Evolutionary conservation across 2,888 invertebrate species (phyloP), one percentile per base, ranked within the genome.

Genomic region (Colostygia pectinataria): DNA sequence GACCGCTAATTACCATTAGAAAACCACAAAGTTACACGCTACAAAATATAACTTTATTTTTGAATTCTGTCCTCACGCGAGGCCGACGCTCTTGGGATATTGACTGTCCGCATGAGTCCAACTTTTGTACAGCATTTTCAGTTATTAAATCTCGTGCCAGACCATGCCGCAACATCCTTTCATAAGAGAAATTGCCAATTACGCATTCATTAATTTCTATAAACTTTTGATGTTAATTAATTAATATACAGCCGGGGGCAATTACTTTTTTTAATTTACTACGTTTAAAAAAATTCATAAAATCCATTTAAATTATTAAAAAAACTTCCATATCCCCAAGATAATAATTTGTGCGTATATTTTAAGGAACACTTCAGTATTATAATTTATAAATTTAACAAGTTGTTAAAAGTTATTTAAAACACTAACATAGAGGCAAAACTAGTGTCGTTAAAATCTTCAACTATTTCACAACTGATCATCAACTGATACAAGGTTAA

Each of bases 151-250:
- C 55, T 53, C 39, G 53, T 33, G 57, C 44, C 36, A 33, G 25
- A 36, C 44, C 31, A 40, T 39, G 29, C 44, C 18, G 43, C 38
- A 37, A 39, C 39, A 47, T 53, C 50, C 50, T 59, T 65, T 54
- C 54, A 50, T 43, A 47, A 46, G 37, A 42, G 37, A 42, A 62
- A 65, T 64, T 63, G 56, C 28, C 55, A 65, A 66, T 68, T 46
- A 51, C 50, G 53, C 55, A 59, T 60, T 54, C 46, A 57, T 55
- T 41, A 46, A 51, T 42, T 36, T 47, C 40, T 51, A 46, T 56
- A 33, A 56, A 43, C 33, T 42, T 48, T 55, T 57, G 36, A 46
- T 52, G n/a, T 29, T 33, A 45, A 51, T 55, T 55, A 51, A 51
- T 55, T 55, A 36, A 55, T 48, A 39, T 46, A 25, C 13, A 18